Evolutionary conservation across 2,113 vertebrate genomes (phyloP).

Genomic region (Loxodonta africana): DNA sequence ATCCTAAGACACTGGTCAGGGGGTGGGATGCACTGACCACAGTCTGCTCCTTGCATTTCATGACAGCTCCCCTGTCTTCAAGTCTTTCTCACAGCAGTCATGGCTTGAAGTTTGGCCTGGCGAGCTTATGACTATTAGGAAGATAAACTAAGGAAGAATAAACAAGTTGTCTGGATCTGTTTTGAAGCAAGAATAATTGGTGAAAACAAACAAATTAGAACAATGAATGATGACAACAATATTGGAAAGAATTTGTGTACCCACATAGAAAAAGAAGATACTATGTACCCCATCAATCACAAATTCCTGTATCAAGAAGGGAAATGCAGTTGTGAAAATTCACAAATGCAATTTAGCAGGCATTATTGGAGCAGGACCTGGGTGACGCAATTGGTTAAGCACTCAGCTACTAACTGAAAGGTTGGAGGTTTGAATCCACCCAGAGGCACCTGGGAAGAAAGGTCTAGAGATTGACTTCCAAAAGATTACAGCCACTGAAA

Average conservation of each 20-base stretch:
- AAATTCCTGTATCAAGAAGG: not conserved
- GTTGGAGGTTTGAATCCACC: too few relatives aligned
- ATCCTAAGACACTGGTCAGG: fast-evolving
- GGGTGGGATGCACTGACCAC: too few relatives aligned
- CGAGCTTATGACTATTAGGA: not conserved
- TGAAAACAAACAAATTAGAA: not conserved
- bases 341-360: not conserved
- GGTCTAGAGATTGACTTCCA: too few relatives aligned
- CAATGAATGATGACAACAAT: not conserved
- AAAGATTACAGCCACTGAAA: too few relatives aligned
- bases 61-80: not conserved
- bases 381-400: too few relatives aligned
- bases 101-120: not conserved
- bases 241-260: not conserved
- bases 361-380: not conserved
- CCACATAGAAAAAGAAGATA: not conserved
- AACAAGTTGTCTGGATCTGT: not conserved
- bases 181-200: not conserved
- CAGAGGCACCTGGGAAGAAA: too few relatives aligned
- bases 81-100: not conserved
- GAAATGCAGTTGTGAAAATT: not conserved
- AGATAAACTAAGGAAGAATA: not conserved
- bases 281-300: too few relatives aligned
- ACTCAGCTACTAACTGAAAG: too few relatives aligned
- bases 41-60: not conserved